A percentile compares a stretch with the other conserved stretches of the same genome.
Conservation (phyloP, 2,113 vertebrate species). For the Notarius quadriscutis region DNA sequence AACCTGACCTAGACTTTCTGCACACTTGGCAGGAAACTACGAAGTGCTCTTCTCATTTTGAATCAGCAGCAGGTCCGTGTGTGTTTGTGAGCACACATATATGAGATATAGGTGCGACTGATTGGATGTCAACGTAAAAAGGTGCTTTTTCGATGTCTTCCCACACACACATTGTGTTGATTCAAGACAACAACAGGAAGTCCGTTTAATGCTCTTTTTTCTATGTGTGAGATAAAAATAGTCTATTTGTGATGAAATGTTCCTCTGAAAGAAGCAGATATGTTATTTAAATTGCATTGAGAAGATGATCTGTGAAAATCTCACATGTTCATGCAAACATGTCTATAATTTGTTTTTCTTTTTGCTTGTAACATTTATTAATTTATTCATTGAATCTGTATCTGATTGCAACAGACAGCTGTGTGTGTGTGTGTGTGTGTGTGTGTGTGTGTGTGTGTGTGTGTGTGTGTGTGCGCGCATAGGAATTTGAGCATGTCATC, state of each 20-base stretch:
- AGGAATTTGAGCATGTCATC: slow-evolving; percentile 22
- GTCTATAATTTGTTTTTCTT: background rate
- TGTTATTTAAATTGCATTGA: background rate
- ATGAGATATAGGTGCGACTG: slow-evolving; percentile 33
- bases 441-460: background rate
- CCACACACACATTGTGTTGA: slow-evolving; percentile 63
- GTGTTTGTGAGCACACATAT: slow-evolving; percentile 21
- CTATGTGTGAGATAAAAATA: slow-evolving; percentile 55
- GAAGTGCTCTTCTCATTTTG: slow-evolving; percentile 84
- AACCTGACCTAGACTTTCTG: slow-evolving; percentile 77
- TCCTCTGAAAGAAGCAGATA: background rate
- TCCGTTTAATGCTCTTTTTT: slow-evolving; percentile 56
- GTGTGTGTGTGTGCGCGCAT: background rate
- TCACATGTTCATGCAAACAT: background rate
- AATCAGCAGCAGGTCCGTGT: slow-evolving; percentile 71
- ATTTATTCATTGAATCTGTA: background rate
- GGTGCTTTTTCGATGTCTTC: slow-evolving; percentile 60
- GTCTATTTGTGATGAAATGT: background rate
- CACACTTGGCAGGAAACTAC: slow-evolving; percentile 86
- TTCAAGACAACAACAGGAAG: slow-evolving; percentile 70
- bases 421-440: slow-evolving; percentile 1
- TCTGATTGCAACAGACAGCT: slow-evolving; percentile 23
- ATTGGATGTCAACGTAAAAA: slow-evolving; percentile 51
- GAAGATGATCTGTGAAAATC: background rate
- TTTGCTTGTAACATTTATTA: background rate